Evolutionary conservation across 2,797 vertebrate genomes (phyloP).

Genomic region (Sebastes itinus): DNA sequence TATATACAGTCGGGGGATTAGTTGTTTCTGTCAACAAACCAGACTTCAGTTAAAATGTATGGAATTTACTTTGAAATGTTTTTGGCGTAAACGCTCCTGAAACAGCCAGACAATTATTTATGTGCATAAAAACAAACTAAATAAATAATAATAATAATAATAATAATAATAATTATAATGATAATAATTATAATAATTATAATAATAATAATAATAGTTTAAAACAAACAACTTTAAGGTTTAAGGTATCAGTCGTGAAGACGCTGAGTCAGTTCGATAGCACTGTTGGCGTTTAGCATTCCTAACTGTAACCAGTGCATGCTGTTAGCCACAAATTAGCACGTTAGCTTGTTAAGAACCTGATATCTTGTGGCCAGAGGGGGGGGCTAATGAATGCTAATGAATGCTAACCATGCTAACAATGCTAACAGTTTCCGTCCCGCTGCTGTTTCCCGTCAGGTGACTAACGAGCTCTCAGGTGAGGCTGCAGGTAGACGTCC

Average conservation of each 20-base stretch:
- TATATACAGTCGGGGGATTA: too few relatives aligned
- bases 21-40: too few relatives aligned
- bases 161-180: background rate
- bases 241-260: background rate
- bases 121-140: too few relatives aligned
- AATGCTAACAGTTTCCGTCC: background rate
- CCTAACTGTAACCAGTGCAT: background rate
- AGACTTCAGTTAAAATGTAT: too few relatives aligned
- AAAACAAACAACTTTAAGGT: background rate
- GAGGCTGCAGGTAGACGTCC: too few relatives aligned
- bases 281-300: background rate
- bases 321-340: background rate
- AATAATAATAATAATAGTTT: background rate
- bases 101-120: background rate
- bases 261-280: background rate
- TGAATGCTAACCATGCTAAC: background rate
- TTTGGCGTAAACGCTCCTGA: too few relatives aligned
- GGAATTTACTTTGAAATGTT: background rate
- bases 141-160: background rate
- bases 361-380: background rate
- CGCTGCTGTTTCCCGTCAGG: constrained; percentile 12
- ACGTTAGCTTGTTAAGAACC: background rate
- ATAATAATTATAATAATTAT: too few relatives aligned
- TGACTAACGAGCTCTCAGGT: too few relatives aligned
- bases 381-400: background rate